A percentile compares a stretch with the other conserved stretches of the same genome.
Evolutionary conservation across 2,888 invertebrate species (phyloP).

Genomic region (Endotricha flammealis): DNA sequence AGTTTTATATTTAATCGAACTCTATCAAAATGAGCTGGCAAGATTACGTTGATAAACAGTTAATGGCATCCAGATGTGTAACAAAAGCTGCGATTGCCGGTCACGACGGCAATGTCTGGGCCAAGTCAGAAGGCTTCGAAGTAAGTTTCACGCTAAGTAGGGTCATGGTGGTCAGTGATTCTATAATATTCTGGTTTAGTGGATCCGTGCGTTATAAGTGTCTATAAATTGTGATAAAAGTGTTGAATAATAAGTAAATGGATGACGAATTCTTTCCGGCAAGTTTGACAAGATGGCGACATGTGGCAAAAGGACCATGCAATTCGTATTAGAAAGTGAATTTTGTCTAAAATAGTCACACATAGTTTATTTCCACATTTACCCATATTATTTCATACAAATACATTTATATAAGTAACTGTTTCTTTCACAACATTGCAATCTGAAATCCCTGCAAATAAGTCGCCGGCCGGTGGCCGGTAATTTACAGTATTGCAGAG

Average conservation of each 20-base stretch:
- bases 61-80: conserved; percentile 96
- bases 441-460: no score
- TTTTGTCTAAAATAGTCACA: conserved; percentile 1
- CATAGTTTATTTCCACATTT: not conserved
- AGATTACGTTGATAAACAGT: conserved; percentile 98
- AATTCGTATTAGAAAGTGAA: conserved; percentile 42
- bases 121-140: conserved; percentile 94
- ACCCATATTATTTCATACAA: no score
- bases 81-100: conserved; percentile 96
- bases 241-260: conserved; percentile 34
- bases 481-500: no score
- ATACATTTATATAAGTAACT: not conserved
- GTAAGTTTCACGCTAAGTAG: conserved; percentile 81
- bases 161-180: conserved; percentile 49
- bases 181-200: conserved; percentile 23
- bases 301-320: conserved; percentile 56
- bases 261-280: conserved; percentile 67
- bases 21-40: conserved; percentile 94
- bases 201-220: conserved; percentile 33
- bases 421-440: no score
- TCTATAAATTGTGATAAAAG: conserved; percentile 36
- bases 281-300: conserved; percentile 77
- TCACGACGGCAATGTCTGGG: conserved; percentile 97
- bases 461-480: conserved; percentile 12
- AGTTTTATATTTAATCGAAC: conserved; percentile 75